A percentile compares a stretch with the other conserved stretches of the same genome.
Evolutionary conservation across 1,140 invertebrate genomes (phyloP).

Genomic region (Philotrypesis tridentata): DNA sequence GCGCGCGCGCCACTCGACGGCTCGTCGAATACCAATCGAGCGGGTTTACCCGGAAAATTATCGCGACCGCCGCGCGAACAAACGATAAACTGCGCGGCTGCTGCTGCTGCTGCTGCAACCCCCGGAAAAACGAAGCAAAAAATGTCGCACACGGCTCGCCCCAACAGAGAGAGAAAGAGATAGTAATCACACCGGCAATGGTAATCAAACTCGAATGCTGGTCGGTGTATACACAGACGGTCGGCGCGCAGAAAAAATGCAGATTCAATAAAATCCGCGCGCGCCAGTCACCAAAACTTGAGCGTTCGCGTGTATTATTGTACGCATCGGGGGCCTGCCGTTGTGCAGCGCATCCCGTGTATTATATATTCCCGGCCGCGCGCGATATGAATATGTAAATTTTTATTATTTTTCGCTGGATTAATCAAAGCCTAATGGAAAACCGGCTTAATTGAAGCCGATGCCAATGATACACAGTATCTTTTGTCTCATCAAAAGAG

Average conservation of each 20-base stretch:
- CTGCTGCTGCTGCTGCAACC: too few relatives aligned
- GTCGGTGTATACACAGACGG: not conserved
- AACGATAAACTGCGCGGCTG: too few relatives aligned
- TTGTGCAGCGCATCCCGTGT: too few relatives aligned
- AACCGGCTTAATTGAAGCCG: slow-evolving; percentile 28
- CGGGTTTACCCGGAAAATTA: not conserved
- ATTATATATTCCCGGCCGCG: too few relatives aligned
- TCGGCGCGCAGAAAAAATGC: not conserved
- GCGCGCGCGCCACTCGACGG: not conserved
- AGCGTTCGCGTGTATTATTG: not conserved
- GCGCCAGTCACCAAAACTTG: slow-evolving; percentile 4
- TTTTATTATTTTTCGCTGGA: slow-evolving; percentile 18
- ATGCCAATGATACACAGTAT: not conserved
- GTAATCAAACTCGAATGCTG: not conserved
- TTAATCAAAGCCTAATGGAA: slow-evolving; percentile 13
- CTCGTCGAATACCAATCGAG: not conserved
- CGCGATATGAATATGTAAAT: slow-evolving; percentile 30
- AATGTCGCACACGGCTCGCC: not conserved
- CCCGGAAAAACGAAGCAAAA: not conserved
- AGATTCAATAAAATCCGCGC: slow-evolving; percentile 10
- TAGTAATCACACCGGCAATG: too few relatives aligned
- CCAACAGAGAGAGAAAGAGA: too few relatives aligned
- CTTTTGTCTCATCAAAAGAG: not conserved
- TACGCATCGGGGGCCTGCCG: too few relatives aligned
- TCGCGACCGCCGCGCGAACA: too few relatives aligned